Base-by-base conservation (phyloP, 2,797 vertebrate species). In the Hoplostethus mediterraneus region DNA sequence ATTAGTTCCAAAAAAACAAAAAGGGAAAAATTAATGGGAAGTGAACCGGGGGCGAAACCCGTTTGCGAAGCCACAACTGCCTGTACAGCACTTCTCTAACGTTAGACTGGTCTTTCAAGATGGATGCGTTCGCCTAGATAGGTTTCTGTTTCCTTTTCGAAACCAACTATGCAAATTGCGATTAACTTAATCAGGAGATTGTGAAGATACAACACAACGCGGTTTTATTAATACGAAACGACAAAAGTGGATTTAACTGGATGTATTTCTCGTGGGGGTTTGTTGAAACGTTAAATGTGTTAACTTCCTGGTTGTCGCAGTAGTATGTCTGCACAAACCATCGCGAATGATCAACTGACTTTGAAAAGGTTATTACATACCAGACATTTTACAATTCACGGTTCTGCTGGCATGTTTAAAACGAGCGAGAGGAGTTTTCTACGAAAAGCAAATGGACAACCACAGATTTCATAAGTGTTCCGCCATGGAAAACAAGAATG, bases 111-210 rank as follows among this genome's bases (percentile, higher is more conserved):
- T 72, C 62, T 87, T 91, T 79, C 90, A 93, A 94, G 88, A 94
- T 94, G 92, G 93, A 91, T 10, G 90, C 90, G 77, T 3, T 47
- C 12, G 9, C 25, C 31, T 71, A 60, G 76, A 83, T 88, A 84
- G 90, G 91, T 94, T 94, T 93, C 93, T 93, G 80, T 94, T 94
- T 94, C 93, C 73, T 84, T 94, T 94, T 92, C 80, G 70, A 12
- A 1, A 3, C 4, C 12, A 54, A 44, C 21, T 5, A 0, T 0
- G 9, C 58, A 16, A 2, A 40, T 4, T 4, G 56, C 2, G 2
- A 1, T 0, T 1, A 2, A 0, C 2, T 0, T 63, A 0, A 45
- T 17, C 0, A 1, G 42, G 13, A 1, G 4, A 65, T 33, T 1
- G 4, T 1, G 0, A 13, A 6, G 0, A 1, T 11, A 8, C 0